Evolutionary conservation across 37 sponge, comb jelly and placozoan genomes (phyloP), one percentile per base, ranked within the genome.

Genomic region (Theonella swinhoei): DNA sequence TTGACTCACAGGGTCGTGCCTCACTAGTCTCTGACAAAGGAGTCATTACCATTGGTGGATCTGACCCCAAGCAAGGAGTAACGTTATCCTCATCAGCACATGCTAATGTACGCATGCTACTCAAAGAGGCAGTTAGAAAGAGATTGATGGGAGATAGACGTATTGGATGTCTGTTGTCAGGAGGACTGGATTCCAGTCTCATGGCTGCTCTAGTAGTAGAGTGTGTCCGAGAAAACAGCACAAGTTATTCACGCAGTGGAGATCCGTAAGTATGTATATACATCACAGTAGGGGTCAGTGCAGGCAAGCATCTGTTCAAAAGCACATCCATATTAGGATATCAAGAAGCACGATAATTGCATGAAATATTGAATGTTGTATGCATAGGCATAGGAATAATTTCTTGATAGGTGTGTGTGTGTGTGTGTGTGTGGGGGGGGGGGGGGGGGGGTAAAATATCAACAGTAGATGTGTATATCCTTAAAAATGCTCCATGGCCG

Each of bases 131-230:
- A 42, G 91, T 90, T 28, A 75, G 39, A 42, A 90, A 90, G 79
- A 31, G 91, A 19, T 38, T 86, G 61, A 86, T 86, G 81, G 40
- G 83, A 29, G 91, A 90, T 17, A 54, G 91, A 22, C 79, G 61
- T 23, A 81, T 87, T 38, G 94, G 88, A 7, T 65, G 78, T 28
- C 65, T 86, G 34, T 82, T 94, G 2, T 82, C 84, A 41, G 94
- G 94, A 0, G 94, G 94, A 8, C 73, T 94, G 41, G 94, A 94
- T 71, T 83, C 85, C 47, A 90, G 90, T 69, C 82, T 94, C 62
- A 81, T 94, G 9, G 76, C 90, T 25, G 90, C 94, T 64, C 64
- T 94, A 3, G 62, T 85, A 28, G 83, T 70, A 4, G 62, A 83
- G 67, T 83, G 70, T 39, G 35, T 79, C 24, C 73, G 68, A 61